Conservation (phyloP, 1,140 invertebrate species). For the Temnothorax nylanderi region DNA sequence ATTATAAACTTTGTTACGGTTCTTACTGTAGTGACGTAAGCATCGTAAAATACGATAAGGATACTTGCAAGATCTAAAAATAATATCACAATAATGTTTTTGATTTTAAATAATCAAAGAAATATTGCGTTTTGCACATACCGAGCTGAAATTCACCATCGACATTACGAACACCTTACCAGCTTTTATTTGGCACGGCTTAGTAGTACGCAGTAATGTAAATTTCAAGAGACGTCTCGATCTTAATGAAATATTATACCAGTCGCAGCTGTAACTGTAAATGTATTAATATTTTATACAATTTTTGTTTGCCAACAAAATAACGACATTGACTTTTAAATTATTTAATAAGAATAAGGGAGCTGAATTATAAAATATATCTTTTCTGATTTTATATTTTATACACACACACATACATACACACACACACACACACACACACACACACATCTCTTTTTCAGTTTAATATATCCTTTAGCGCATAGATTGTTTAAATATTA, state of each 20-base stretch:
- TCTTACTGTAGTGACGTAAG: constrained; percentile 19
- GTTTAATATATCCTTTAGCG: background rate
- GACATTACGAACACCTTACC: constrained; percentile 66
- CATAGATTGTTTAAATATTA: background rate
- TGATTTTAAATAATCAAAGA: background rate
- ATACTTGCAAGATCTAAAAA: constrained; percentile 28
- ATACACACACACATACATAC: too few relatives aligned
- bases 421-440: too few relatives aligned
- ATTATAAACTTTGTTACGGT: background rate
- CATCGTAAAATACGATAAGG: constrained; percentile 11
- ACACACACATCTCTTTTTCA: background rate
- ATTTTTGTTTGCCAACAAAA: background rate
- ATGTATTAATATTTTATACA: background rate
- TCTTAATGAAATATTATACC: constrained; percentile 67
- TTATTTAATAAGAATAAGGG: background rate
- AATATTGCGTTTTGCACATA: constrained; percentile 38
- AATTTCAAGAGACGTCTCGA: constrained; percentile 60
- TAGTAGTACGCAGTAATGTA: constrained; percentile 54
- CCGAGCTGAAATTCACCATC: constrained; percentile 64
- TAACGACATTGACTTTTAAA: background rate
- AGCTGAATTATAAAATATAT: background rate
- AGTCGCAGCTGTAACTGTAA: constrained; percentile 50
- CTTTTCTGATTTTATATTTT: background rate
- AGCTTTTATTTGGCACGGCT: constrained; percentile 66
- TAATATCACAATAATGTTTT: background rate